Conservation (phyloP, 2,888 invertebrate genomes). For the Ditula angustiorana region DNA sequence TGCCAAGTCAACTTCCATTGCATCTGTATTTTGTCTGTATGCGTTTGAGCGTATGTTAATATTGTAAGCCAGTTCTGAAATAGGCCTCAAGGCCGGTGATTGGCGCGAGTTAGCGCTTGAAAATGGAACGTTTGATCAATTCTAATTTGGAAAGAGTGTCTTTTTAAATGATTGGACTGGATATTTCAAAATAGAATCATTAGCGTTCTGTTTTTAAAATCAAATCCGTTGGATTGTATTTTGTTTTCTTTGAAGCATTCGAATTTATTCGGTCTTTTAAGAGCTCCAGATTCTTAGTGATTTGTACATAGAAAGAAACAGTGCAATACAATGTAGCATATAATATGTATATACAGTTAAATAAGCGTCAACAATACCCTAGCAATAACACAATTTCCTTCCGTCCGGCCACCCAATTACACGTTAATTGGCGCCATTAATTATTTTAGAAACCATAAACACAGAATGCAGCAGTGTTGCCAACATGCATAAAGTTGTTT, state of each 20-base stretch:
- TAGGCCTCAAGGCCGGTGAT: conserved; percentile 41
- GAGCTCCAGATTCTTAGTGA: neutral
- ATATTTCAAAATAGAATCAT: neutral
- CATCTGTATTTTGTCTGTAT: conserved; percentile 38
- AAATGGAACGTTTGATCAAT: conserved; percentile 29
- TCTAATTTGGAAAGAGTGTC: conserved; percentile 20
- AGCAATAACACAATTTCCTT: conserved; percentile 27
- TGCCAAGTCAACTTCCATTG: conserved; percentile 26
- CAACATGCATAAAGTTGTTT: conserved; percentile 17
- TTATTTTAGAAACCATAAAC: conserved; percentile 23
- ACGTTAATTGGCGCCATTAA: conserved; percentile 31
- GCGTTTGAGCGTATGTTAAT: conserved; percentile 36
- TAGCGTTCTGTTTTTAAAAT: neutral
- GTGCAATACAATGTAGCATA: too few relatives aligned
- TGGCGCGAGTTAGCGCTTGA: conserved; percentile 32
- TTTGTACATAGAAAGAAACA: too few relatives aligned
- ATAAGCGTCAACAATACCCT: conserved; percentile 1
- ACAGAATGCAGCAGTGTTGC: conserved; percentile 18
- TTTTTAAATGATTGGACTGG: neutral
- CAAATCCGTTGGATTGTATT: neutral
- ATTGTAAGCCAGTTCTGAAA: conserved; percentile 40
- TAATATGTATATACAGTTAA: neutral
- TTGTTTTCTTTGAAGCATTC: too few relatives aligned
- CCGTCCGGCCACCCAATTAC: conserved; percentile 23
- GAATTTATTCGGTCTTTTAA: neutral